Evolutionary conservation across 2,797 vertebrate species (phyloP).

Genomic region (Neosilurus hyrtlii): DNA sequence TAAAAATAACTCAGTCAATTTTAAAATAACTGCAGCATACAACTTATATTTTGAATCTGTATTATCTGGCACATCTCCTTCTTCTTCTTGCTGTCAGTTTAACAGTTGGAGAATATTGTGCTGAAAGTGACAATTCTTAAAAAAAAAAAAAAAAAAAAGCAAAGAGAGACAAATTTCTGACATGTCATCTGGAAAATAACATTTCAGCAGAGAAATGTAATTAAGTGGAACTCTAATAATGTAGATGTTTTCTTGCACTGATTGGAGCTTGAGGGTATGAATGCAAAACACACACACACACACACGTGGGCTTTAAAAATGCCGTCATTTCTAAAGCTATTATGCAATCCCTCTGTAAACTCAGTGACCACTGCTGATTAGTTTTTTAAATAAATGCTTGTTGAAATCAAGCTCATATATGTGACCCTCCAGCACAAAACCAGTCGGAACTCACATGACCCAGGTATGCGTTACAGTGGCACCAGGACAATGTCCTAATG

Average conservation of each 20-base stretch:
- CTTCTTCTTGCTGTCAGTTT: not conserved
- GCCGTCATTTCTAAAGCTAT: not conserved
- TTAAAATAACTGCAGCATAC: not conserved
- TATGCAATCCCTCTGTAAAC: conserved; percentile 5
- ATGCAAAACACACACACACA: not conserved
- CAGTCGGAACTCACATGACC: too few relatives aligned
- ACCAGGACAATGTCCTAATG: too few relatives aligned
- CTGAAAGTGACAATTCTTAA: not conserved
- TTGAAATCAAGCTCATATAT: not conserved
- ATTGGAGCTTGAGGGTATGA: not conserved
- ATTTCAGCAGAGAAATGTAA: not conserved
- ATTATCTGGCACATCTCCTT: not conserved
- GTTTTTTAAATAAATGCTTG: not conserved
- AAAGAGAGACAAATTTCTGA: not conserved
- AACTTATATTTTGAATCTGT: not conserved
- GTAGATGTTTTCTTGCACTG: not conserved
- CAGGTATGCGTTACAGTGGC: too few relatives aligned
- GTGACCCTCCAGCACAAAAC: too few relatives aligned
- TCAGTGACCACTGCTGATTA: conserved; percentile 6
- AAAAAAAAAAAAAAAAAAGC: not conserved
- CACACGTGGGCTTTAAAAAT: not conserved
- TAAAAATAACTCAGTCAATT: not conserved
- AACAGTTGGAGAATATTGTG: not conserved
- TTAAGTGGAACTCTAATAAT: not conserved
- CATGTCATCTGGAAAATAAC: conserved; percentile 8